Conservation (phyloP, 2,888 invertebrate genomes). For the Cerastoderma edule region DNA sequence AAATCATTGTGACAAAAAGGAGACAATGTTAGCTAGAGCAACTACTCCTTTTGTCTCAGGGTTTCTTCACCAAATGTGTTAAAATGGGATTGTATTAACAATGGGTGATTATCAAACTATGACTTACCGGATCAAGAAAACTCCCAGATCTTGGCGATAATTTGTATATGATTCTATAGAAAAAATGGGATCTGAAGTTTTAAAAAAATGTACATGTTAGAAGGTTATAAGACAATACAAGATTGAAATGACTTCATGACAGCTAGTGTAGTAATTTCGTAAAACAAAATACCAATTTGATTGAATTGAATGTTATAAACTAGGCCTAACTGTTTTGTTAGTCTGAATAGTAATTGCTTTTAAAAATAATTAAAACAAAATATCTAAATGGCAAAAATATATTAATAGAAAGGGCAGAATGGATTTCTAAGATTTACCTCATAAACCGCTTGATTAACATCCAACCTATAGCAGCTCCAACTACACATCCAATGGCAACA, state of each 20-base stretch:
- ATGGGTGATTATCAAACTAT: too few relatives aligned
- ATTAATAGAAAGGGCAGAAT: too few relatives aligned
- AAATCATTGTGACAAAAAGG: conserved; percentile 10
- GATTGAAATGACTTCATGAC: neutral
- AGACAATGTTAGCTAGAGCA: neutral
- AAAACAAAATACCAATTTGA: too few relatives aligned
- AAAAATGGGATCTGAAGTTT: conserved; percentile 32
- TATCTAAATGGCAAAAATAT: neutral
- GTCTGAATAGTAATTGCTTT: neutral
- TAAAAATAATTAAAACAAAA: neutral
- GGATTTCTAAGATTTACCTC: too few relatives aligned
- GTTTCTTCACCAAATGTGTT: neutral
- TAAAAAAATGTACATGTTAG: neutral
- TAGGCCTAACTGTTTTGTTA: too few relatives aligned
- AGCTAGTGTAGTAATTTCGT: too few relatives aligned
- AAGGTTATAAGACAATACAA: neutral
- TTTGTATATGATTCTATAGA: conserved; percentile 27
- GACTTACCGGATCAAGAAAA: conserved; percentile 52
- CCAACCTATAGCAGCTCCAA: conserved; percentile 62
- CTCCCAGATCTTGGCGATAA: conserved; percentile 25
- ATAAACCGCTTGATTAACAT: conserved; percentile 56
- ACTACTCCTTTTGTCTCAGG: neutral
- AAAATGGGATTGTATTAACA: too few relatives aligned
- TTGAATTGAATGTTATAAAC: too few relatives aligned
- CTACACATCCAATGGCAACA: conserved; percentile 67